A percentile compares a stretch with the other conserved stretches of the same genome.
Evolutionary conservation across 2,797 vertebrate species (phyloP).

Genomic region (Paguma larvata): DNA sequence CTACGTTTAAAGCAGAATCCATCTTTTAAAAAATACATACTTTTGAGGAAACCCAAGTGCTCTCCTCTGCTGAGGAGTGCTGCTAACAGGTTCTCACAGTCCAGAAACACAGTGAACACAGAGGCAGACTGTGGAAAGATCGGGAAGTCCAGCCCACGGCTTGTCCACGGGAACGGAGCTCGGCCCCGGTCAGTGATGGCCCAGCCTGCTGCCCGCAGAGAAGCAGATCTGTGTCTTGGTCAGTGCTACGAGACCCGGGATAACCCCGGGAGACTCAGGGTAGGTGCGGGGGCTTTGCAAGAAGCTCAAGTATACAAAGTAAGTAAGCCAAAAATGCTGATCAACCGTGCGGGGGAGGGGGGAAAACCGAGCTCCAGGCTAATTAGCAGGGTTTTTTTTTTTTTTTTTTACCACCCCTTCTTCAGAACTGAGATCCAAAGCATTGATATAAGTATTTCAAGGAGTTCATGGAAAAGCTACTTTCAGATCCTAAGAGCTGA

Average conservation of each 20-base stretch:
- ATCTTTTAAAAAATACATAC: not conserved
- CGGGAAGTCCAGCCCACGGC: not conserved
- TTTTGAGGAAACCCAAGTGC: conserved; percentile 2
- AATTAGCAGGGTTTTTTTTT: not conserved
- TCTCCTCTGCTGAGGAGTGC: not conserved
- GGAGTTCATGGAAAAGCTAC: not conserved
- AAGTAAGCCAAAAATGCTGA: not conserved
- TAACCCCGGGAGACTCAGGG: not conserved
- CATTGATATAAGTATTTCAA: not conserved
- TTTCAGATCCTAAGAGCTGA: not conserved
- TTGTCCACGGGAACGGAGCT: not conserved
- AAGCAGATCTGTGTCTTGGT: not conserved
- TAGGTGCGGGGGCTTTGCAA: not conserved
- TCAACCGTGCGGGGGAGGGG: not conserved
- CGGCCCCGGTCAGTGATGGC: not conserved
- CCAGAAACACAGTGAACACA: not conserved
- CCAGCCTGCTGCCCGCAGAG: fast-evolving
- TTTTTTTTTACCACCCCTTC: not conserved
- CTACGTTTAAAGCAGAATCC: not conserved
- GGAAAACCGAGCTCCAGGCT: not conserved
- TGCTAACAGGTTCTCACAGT: not conserved
- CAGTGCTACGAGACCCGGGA: not conserved
- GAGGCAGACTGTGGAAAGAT: not conserved
- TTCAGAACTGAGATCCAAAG: not conserved
- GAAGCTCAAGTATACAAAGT: not conserved